Evolutionary conservation across 1,140 invertebrate genomes (phyloP).

Genomic region (Temnothorax nylanderi): DNA sequence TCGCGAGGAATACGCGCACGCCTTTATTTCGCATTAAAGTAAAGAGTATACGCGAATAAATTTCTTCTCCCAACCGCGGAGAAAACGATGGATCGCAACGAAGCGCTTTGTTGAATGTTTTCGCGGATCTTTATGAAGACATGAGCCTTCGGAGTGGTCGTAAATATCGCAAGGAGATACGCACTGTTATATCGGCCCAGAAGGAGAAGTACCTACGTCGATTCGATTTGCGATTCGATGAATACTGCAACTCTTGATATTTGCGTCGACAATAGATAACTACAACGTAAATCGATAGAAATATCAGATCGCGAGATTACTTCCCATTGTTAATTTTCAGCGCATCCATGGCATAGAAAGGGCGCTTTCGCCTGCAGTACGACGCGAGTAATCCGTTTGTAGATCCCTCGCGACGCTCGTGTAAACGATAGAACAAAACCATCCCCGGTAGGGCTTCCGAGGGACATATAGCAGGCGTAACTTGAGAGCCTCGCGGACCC

Average conservation of each 20-base stretch:
- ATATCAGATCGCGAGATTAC: background rate
- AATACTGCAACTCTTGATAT: too few species aligned
- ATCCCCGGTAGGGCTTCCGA: background rate
- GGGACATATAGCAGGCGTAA: conserved; percentile 81
- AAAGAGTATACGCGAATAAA: background rate
- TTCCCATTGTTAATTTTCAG: background rate
- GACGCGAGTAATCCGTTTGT: background rate
- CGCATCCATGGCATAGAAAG: background rate
- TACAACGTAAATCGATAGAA: background rate
- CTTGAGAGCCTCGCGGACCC: conserved; percentile 83
- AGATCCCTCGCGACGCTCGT: background rate
- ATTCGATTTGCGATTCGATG: too few species aligned
- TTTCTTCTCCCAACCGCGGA: background rate
- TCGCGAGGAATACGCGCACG: background rate
- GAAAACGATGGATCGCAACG: too few species aligned
- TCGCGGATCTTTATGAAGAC: too few species aligned
- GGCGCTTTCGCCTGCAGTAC: background rate
- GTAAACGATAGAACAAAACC: background rate
- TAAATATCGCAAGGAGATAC: too few species aligned
- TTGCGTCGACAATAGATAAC: too few species aligned
- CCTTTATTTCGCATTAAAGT: background rate
- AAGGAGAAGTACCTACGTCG: too few species aligned
- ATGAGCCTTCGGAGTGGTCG: too few species aligned
- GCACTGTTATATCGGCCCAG: too few species aligned
- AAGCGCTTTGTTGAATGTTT: too few species aligned